These are phyloP conservation scores for Pogonomyrmex barbatus DNA, from an alignment of 1,140 invertebrate genomes.

Conservation along the genomic window DNA sequence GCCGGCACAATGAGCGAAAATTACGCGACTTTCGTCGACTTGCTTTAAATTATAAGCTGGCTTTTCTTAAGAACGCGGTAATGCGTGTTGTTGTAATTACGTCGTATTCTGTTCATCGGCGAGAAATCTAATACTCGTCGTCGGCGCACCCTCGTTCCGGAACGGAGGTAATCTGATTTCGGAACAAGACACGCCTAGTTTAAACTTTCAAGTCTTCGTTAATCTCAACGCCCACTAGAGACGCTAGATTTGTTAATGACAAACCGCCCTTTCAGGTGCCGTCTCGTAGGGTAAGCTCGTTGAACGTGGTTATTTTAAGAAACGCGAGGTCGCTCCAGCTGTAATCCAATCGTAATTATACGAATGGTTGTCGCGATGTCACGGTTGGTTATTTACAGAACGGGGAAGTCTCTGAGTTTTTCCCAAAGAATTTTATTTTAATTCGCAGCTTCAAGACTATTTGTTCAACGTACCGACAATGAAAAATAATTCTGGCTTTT, in stretches of 20 bases:
- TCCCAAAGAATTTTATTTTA: not conserved
- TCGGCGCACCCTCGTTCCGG: constrained; percentile 11
- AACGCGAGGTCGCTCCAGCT: constrained; percentile 1
- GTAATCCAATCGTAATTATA: constrained; percentile 29
- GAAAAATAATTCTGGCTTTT: not conserved
- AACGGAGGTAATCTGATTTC: constrained; percentile 33
- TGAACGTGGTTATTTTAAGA: constrained; percentile 32
- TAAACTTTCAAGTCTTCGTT: constrained; percentile 44
- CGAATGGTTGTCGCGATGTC: not conserved
- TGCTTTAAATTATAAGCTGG: constrained; percentile 5
- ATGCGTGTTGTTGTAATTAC: constrained; percentile 7
- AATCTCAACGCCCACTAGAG: not conserved
- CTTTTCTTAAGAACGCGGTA: constrained; percentile 15
- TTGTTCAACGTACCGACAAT: not conserved
- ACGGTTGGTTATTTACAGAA: constrained; percentile 21
- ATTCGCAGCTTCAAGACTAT: not conserved
- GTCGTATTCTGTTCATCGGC: not conserved
- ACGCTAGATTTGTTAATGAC: constrained; percentile 47
- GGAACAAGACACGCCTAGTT: not conserved
- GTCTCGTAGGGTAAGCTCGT: constrained; percentile 19
- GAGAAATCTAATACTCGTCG: not conserved
- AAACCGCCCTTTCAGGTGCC: constrained; percentile 12
- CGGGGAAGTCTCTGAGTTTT: constrained; percentile 6
- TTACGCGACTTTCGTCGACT: not conserved
- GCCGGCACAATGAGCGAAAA: not conserved